Base-by-base conservation (phyloP, 1,140 invertebrate genomes). In the Leguminivora glycinivorella region DNA sequence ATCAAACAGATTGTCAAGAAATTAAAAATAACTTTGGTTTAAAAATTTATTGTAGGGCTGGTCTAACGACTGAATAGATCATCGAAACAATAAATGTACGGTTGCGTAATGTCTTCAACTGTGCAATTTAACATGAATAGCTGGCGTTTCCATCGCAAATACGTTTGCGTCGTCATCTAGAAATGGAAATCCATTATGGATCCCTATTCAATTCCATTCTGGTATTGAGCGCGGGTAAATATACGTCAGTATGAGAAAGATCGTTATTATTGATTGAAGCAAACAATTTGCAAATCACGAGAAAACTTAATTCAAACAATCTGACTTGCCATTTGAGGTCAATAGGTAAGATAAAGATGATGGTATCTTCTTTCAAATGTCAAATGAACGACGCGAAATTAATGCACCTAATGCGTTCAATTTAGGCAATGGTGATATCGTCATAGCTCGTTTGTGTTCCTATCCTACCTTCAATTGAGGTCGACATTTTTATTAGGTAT, bases 261-360 rank as follows among this genome's bases (percentile, higher is more conserved):
- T 63, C 17, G 26, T 63, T 19, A 63, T 63, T 63, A 29, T 29
- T 63, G 58, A 63, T 34, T 29, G 26, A 63, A 31, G 25, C 25
- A 34, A 63, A 63, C 29, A 34, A 63, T 63, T 63, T 63, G 58
- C 58, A 31, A 34, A 63, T 63, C 58, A 63, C 58, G 58, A 63
- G 17, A 17, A 29, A 63, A 63, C 26, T 63, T 63, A 7, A 63
- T 63, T 63, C 58, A 63, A 63, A 34, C 26, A 34, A 63, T 63
- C 58, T 63, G 31, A 34, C 58, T 63, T 63, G 58, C 58, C 58
- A 63, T 63, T 74, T 70, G 71, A 75, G 80, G 77, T 82, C 80
- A 82, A 81, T 72, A 78, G 75, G 70, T 77, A 71, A 71, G 75
- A 79, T 79, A 56, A 71, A 71, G 75, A 79, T 79, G 70, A n/a